A percentile compares a stretch with the other conserved stretches of the same genome.
Evolutionary conservation across 2,113 vertebrate genomes (phyloP).

Genomic region (Tetrao urogallus): DNA sequence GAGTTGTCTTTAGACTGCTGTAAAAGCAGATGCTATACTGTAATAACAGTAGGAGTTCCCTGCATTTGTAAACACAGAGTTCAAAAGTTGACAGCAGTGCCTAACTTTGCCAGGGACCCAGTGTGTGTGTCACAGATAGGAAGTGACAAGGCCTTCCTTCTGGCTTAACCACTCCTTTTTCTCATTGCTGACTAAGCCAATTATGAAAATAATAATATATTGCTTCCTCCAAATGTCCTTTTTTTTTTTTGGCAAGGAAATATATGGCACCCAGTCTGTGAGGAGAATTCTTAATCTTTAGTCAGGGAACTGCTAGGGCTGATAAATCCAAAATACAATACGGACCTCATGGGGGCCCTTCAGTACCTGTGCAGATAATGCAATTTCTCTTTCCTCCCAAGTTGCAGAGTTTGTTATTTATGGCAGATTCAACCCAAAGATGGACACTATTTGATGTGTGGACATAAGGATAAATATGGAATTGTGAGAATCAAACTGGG

Average conservation of each 20-base stretch:
- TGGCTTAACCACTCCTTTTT: neutral
- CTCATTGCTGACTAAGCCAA: neutral
- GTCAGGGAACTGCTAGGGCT: neutral
- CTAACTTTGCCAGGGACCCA: neutral
- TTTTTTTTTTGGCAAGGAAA: neutral
- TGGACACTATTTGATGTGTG: too few relatives aligned
- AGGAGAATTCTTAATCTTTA: neutral
- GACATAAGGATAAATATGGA: neutral
- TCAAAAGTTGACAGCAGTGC: neutral
- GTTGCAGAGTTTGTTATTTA: neutral
- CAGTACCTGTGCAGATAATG: rapidly evolving
- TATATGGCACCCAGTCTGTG: neutral
- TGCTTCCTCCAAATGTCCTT: neutral
- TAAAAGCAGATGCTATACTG: neutral
- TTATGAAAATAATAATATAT: neutral
- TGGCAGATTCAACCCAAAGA: neutral
- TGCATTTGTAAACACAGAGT: neutral
- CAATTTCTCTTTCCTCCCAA: neutral
- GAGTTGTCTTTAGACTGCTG: neutral
- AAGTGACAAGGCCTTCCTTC: neutral
- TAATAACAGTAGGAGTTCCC: neutral
- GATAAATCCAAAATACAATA: neutral
- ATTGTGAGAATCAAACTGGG: neutral
- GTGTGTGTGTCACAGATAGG: neutral
- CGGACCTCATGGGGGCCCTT: neutral